A percentile compares a stretch with the other conserved stretches of the same genome.
These are phyloP conservation scores for Lithophane socia DNA, from an alignment of 2,888 invertebrate species.

Conservation along the genomic window DNA sequence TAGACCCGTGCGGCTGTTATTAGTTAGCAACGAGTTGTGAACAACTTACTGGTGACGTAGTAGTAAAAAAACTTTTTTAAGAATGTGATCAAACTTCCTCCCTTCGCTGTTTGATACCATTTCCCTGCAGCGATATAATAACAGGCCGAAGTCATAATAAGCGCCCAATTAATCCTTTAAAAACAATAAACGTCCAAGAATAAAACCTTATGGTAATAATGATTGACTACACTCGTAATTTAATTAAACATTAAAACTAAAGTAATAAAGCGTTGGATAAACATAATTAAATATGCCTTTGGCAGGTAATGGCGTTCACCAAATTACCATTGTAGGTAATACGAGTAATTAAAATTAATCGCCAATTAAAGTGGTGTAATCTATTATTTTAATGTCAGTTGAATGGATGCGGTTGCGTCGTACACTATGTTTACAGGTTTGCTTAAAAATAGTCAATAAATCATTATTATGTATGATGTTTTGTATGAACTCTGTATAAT, in stretches of 20 bases:
- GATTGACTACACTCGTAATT: conserved; percentile 66
- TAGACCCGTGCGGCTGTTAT: too few species aligned
- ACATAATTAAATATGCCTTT: conserved; percentile 77
- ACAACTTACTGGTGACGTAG: too few species aligned
- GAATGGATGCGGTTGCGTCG: conserved; percentile 42
- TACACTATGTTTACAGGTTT: conserved; percentile 3
- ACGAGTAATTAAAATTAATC: conserved; percentile 73
- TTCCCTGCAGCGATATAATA: too few species aligned
- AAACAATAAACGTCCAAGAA: conserved; percentile 16
- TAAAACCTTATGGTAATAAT: conserved; percentile 16
- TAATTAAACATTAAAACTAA: conserved; percentile 74
- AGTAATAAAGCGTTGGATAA: conserved; percentile 74
- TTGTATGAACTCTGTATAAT: neutral
- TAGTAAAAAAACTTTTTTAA: too few species aligned
- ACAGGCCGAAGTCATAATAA: neutral
- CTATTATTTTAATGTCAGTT: conserved; percentile 63
- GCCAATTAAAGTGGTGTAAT: conserved; percentile 68
- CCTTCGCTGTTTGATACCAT: too few species aligned
- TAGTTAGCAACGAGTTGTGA: too few species aligned
- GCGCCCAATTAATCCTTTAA: conserved; percentile 12
- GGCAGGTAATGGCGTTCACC: conserved; percentile 52
- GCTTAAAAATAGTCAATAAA: neutral
- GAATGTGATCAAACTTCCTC: too few species aligned
- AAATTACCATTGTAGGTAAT: conserved; percentile 60
- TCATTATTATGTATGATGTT: neutral